These are phyloP conservation scores for Lepidurus packardi DNA, from an alignment of 1,140 invertebrate genomes.

Conservation along the genomic window DNA sequence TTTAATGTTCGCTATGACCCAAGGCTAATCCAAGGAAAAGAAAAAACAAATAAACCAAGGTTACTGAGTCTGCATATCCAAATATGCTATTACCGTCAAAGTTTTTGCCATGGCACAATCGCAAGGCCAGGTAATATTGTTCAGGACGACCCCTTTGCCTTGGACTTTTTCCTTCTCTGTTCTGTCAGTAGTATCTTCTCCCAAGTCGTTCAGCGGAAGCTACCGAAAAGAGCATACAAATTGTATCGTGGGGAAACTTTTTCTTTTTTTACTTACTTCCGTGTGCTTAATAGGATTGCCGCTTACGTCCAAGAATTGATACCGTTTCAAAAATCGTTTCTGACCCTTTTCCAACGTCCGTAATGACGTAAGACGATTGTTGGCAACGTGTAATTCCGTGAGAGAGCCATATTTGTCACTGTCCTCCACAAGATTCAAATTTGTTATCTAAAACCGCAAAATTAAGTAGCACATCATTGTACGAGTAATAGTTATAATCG, in stretches of 20 bases:
- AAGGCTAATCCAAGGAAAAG: background rate
- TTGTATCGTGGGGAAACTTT: background rate
- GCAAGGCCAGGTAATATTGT: conserved; percentile 24
- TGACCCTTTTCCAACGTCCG: conserved; percentile 3
- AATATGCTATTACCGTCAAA: background rate
- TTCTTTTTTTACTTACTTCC: background rate
- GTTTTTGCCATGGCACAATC: conserved; percentile 25
- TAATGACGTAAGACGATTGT: background rate
- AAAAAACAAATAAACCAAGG: background rate
- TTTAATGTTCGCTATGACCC: background rate
- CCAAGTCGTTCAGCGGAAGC: conserved; percentile 27
- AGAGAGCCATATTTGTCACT: background rate
- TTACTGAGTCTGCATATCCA: background rate
- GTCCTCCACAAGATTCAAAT: conserved; percentile 7
- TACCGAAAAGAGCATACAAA: background rate
- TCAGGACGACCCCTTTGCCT: background rate
- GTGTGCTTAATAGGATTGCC: background rate
- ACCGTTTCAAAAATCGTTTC: conserved; percentile 7
- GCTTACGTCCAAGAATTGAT: background rate
- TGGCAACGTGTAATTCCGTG: background rate
- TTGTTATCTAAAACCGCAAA: background rate
- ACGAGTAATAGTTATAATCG: background rate
- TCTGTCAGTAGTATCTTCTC: background rate
- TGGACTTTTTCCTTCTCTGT: background rate
- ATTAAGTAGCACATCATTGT: background rate